These are phyloP conservation scores for Apogon talboti DNA, from an alignment of 2,797 vertebrate species.

Conservation along the genomic window DNA sequence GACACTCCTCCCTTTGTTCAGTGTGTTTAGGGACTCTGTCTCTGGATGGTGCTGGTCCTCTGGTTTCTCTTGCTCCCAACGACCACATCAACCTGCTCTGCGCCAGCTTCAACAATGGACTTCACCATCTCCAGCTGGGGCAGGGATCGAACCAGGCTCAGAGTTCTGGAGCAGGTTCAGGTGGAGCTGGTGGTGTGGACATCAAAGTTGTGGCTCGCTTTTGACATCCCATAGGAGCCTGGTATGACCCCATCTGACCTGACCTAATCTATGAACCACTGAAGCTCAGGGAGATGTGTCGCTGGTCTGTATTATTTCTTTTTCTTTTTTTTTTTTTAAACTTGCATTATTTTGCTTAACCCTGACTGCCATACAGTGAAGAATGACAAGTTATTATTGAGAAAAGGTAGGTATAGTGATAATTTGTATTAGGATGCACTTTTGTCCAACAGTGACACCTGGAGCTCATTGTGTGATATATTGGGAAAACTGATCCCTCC, in stretches of 20 bases:
- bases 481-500: not conserved
- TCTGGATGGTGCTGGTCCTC: conserved; percentile 87
- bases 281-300: not conserved
- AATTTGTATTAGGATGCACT: not conserved
- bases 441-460: conserved; percentile 17
- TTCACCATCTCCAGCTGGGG: conserved; percentile 76
- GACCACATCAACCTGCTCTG: conserved; percentile 85
- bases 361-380: conserved; percentile 40
- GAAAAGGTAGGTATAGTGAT: not conserved
- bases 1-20: conserved; percentile 45
- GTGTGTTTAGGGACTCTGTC: conserved; percentile 87
- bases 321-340: not conserved
- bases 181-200: conserved; percentile 53
- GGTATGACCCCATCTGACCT: conserved; percentile 6
- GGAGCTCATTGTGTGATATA: not conserved
- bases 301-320: too few species aligned
- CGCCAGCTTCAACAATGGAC: conserved; percentile 86
- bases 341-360: conserved; percentile 37
- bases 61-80: conserved; percentile 85
- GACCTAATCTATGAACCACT: conserved; percentile 13
- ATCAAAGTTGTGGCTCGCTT: conserved; percentile 74
- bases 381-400: not conserved
- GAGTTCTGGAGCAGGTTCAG: conserved; percentile 63
- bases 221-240: conserved; percentile 38
- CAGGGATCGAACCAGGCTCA: conserved; percentile 65